phyloP scores from a whole-genome alignment of 2,888 invertebrate species.

The Steinernema hermaphroditum region DNA sequence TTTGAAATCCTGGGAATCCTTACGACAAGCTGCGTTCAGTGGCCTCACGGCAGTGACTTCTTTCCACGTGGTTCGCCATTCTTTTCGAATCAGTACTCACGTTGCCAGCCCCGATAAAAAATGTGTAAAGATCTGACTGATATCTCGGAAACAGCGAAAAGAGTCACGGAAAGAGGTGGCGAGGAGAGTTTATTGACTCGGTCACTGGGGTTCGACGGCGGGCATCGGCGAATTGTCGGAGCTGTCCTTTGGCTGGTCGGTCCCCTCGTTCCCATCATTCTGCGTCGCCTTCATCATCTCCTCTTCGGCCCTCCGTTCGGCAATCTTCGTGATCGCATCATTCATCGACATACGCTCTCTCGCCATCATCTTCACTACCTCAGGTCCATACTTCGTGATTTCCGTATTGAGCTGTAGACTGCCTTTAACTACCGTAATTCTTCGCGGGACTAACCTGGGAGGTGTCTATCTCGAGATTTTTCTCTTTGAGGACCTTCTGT shows the following conservation, averaged over 20 bases:
- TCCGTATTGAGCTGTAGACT: neutral
- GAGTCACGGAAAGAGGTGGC: too few species aligned
- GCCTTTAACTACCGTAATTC: too few species aligned
- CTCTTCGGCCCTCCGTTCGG: neutral
- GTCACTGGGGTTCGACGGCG: neutral
- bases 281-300: neutral
- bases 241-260: neutral
- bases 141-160: too few species aligned
- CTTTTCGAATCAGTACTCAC: too few species aligned
- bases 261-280: neutral
- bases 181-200: too few species aligned
- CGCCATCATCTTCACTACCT: conserved; percentile 25
- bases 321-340: neutral
- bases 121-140: too few species aligned
- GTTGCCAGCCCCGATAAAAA: too few species aligned
- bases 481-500: neutral
- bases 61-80: too few species aligned
- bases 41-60: too few species aligned
- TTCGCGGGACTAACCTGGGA: neutral
- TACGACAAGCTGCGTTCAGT: too few species aligned
- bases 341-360: neutral
- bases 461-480: neutral
- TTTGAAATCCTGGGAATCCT: too few species aligned
- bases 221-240: neutral
- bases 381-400: neutral